These are phyloP conservation scores for Micrastur ruficollis DNA, from an alignment of 2,797 vertebrate species.

Conservation along the genomic window DNA sequence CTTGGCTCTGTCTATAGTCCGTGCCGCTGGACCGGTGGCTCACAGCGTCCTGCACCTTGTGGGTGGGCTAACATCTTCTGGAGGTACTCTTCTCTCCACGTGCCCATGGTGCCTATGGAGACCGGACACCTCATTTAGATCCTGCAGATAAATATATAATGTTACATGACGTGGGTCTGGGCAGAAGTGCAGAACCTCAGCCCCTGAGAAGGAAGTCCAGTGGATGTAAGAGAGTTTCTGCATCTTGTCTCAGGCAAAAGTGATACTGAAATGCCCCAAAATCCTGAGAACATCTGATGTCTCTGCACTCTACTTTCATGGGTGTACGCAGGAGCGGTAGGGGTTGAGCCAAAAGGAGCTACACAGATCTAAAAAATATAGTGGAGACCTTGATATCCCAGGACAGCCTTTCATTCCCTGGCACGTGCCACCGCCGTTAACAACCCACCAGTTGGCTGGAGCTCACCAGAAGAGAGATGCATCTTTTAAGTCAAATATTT, in stretches of 20 bases:
- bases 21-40: neutral
- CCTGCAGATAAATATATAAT: neutral
- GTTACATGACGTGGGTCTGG: neutral
- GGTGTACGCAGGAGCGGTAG: neutral
- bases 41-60: neutral
- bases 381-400: neutral
- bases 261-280: neutral
- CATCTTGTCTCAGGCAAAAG: neutral
- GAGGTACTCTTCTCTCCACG: neutral
- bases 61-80: neutral
- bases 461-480: neutral
- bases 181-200: neutral
- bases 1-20: neutral
- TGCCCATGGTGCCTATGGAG: neutral
- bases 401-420: neutral
- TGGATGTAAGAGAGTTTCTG: neutral
- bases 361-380: neutral
- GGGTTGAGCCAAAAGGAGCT: neutral
- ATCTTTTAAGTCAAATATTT: constrained; percentile 38
- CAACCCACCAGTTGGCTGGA: neutral
- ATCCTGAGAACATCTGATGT: neutral
- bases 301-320: neutral
- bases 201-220: neutral
- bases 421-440: neutral
- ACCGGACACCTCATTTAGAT: neutral